phyloP scores from a whole-genome alignment of 2,888 invertebrate genomes.

The Noctua janthina region DNA sequence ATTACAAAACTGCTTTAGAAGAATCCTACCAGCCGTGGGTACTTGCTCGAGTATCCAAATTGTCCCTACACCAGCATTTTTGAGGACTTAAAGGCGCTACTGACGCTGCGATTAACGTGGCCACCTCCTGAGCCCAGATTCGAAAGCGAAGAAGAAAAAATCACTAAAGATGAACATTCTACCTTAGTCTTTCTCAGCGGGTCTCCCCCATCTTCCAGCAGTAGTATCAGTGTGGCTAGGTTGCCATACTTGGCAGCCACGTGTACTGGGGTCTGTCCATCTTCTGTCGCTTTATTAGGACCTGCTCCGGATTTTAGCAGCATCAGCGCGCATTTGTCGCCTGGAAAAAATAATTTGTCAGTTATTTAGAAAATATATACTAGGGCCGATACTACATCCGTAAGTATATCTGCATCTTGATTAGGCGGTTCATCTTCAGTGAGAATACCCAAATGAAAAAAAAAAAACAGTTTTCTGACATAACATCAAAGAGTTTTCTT shows the following conservation, averaged over 20 bases:
- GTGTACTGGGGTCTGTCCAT: conserved; percentile 99
- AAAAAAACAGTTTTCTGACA: not conserved
- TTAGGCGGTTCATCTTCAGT: not conserved
- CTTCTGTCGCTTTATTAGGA: conserved; percentile 98
- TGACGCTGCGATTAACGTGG: not conserved
- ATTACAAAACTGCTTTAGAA: not conserved
- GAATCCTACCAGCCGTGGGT: not conserved
- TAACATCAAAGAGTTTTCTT: too few species aligned
- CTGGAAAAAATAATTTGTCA: conserved; percentile 65
- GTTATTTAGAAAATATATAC: not conserved
- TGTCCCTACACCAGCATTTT: not conserved
- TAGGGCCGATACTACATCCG: not conserved
- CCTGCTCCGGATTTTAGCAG: conserved; percentile 99
- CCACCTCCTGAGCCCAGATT: not conserved
- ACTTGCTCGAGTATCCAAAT: not conserved
- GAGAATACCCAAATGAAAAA: not conserved
- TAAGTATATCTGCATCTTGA: not conserved
- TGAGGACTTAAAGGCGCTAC: not conserved
- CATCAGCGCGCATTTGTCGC: conserved; percentile 97
- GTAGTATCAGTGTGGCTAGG: conserved; percentile 94
- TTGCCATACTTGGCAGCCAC: conserved; percentile 98
- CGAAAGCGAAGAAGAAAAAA: not conserved
- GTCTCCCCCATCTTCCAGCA: conserved; percentile 98
- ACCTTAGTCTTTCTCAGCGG: conserved; percentile 97
- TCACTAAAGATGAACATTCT: conserved; percentile 37